Evolutionary conservation across 2,113 vertebrate genomes (phyloP).

Genomic region (Motacilla tschutschensis): DNA sequence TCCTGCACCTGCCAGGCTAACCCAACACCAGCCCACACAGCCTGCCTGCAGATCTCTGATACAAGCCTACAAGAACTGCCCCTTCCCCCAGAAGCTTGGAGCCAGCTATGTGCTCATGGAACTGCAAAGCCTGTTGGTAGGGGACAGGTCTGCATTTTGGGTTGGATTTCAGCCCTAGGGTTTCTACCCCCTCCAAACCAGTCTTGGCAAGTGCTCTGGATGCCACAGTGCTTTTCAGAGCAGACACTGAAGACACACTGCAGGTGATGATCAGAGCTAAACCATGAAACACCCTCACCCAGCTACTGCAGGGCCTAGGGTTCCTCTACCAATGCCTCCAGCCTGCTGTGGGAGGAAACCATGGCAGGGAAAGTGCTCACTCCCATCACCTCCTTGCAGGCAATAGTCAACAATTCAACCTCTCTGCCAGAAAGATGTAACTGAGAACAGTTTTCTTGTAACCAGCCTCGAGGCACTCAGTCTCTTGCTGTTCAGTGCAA

Average conservation of each 20-base stretch:
- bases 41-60: neutral
- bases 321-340: neutral
- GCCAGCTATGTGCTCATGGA: neutral
- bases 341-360: neutral
- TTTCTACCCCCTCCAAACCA: neutral
- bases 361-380: neutral
- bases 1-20: neutral
- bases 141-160: neutral
- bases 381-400: neutral
- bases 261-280: neutral
- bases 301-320: neutral
- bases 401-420: neutral
- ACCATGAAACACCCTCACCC: neutral
- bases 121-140: neutral
- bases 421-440: neutral
- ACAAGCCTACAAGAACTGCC: neutral
- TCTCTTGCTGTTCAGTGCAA: constrained; percentile 11
- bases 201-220: neutral
- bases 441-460: neutral
- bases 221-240: neutral
- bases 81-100: neutral
- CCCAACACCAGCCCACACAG: neutral
- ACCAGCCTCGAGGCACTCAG: neutral
- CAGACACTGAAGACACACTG: neutral
- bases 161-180: neutral